Evolutionary conservation across 1,140 invertebrate species (phyloP).

Genomic region (Achroia grisella): DNA sequence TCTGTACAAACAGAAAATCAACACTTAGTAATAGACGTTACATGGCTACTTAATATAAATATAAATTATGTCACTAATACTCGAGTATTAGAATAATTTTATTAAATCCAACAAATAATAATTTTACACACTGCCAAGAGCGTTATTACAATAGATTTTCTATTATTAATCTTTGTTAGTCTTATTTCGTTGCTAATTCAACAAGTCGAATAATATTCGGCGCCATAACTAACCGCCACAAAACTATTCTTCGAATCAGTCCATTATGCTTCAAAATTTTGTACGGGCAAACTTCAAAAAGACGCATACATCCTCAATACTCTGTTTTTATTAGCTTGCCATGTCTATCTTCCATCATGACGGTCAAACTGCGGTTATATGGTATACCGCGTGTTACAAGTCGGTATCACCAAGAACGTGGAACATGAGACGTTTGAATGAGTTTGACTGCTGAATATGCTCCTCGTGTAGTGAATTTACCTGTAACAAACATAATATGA

Average conservation of each 20-base stretch:
- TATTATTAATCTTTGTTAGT: conserved; percentile 64
- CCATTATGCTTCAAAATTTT: conserved; percentile 1
- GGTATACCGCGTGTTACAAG: conserved; percentile 76
- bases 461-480: conserved; percentile 78
- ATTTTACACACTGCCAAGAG: conserved; percentile 58
- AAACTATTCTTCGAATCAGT: conserved; percentile 25
- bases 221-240: conserved; percentile 29
- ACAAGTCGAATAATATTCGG: conserved; percentile 23
- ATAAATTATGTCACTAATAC: conserved; percentile 68
- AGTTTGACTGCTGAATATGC: conserved; percentile 91
- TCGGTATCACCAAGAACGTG: conserved; percentile 87
- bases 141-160: conserved; percentile 36
- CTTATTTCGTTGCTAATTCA: conserved; percentile 50
- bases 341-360: not conserved
- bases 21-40: conserved; percentile 68
- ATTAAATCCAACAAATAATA: conserved; percentile 65
- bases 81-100: conserved; percentile 65
- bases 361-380: not conserved
- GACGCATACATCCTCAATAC: not conserved
- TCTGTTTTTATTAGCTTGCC: conserved; percentile 3
- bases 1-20: conserved; percentile 68
- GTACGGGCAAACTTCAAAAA: not conserved
- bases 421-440: conserved; percentile 94
- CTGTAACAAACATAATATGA: conserved; percentile 53
- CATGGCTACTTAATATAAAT: conserved; percentile 64